Percentiles rank a stretch among this genome's conserved stretches.
These are phyloP conservation scores for Brachypodius melanocephalos DNA, from an alignment of 2,113 vertebrate genomes.

Conservation along the genomic window DNA sequence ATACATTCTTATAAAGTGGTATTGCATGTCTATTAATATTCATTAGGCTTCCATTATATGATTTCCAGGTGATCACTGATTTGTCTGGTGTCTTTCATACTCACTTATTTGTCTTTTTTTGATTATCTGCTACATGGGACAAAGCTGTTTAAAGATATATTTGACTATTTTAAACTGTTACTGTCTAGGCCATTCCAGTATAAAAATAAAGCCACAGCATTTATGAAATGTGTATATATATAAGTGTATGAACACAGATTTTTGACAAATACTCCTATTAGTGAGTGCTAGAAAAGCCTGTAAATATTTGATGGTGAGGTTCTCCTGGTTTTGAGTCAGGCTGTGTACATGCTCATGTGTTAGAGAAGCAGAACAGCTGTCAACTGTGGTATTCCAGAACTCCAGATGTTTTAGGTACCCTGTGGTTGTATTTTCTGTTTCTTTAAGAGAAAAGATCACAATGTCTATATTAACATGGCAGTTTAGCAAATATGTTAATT, in stretches of 20 bases:
- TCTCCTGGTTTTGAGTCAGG: neutral
- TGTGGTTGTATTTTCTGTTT: neutral
- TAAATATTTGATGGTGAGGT: neutral
- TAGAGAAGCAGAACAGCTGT: neutral
- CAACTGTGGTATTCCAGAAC: neutral
- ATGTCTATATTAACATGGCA: neutral
- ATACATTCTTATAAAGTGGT: neutral
- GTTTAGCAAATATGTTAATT: neutral
- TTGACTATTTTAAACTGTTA: neutral
- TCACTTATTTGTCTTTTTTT: neutral
- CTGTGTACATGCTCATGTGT: neutral
- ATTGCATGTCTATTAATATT: neutral
- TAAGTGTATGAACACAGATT: neutral
- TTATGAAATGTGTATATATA: neutral
- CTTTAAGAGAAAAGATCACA: neutral
- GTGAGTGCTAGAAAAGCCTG: neutral
- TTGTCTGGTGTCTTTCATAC: neutral
- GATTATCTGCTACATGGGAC: neutral
- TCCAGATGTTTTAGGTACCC: neutral
- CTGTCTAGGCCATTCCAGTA: neutral
- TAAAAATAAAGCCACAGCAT: neutral
- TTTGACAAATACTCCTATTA: neutral
- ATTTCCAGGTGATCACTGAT: neutral
- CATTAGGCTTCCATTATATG: neutral
- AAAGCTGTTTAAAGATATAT: neutral